These are phyloP conservation scores for Heteronetta atricapilla DNA, from an alignment of 2,113 vertebrate genomes.

Conservation along the genomic window DNA sequence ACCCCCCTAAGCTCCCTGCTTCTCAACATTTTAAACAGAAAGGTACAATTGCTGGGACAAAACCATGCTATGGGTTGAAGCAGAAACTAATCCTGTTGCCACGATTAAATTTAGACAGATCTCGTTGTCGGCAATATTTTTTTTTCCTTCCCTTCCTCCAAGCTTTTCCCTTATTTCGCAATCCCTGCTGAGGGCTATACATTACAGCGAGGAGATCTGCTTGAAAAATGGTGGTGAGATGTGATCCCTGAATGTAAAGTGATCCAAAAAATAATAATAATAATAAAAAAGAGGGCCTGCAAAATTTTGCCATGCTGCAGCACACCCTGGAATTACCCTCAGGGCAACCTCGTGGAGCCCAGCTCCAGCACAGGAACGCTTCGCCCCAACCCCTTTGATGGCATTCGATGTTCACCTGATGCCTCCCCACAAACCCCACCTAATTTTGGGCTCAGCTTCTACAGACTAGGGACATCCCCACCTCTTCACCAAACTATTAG, in stretches of 20 bases:
- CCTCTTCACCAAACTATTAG: background rate
- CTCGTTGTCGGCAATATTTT: background rate
- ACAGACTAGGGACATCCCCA: background rate
- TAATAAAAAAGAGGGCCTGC: background rate
- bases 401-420: background rate
- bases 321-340: background rate
- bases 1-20: background rate
- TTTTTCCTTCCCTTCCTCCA: background rate
- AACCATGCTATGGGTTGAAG: background rate
- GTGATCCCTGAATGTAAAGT: background rate
- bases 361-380: background rate
- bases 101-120: slow-evolving; percentile 2
- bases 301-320: background rate
- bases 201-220: background rate
- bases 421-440: background rate
- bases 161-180: background rate
- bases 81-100: background rate
- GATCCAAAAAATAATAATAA: background rate
- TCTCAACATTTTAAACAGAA: background rate
- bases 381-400: background rate
- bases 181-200: background rate
- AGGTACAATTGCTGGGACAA: background rate
- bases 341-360: background rate
- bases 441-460: background rate
- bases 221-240: background rate